Evolutionary conservation across 2,888 invertebrate species (phyloP), one percentile per base, ranked within the genome.

Genomic region (Ochlodes sylvanus): DNA sequence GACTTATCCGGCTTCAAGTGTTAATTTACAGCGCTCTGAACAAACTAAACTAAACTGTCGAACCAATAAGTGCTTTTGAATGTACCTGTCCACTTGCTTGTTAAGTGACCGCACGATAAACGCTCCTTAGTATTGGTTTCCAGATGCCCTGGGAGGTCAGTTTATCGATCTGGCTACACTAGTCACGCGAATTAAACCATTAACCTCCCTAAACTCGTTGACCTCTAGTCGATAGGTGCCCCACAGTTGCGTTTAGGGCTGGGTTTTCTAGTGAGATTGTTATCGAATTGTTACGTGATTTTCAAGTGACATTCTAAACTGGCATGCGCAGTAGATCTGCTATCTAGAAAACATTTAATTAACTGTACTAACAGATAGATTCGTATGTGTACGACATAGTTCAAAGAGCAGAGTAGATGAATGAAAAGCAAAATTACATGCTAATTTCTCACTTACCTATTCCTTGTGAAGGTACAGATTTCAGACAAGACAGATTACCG

Each of bases 131-230:
- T 56, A 57, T 47, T 57, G 32, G 44, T 57, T 44, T 55, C 66
- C 42, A 67, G 66, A 60, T 60, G 60, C 60, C 60, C 66, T 44
- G 15, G 32, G 34, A 62, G 67, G 67, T 67, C 67, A 62, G 47
- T 54, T 47, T 47, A 67, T 67, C 67, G 67, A 61, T 47, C 66
- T 32, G 27, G 15, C 41, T 34, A 32, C 50, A 52, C 44, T 55
- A 61, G 67, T 67, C 67, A 67, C 61, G 67, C 67, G 67, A 67
- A 67, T 67, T 67, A 67, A 67, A 67, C 67, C 44, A 67, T 67
- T 67, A 55, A 54, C 67, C 67, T 55, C 34, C 67, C 60, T 61
- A 67, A 67, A 61, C 67, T 67, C 19, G 44, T 47, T 61, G 67
- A 67, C 67, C 67, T 54, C 66, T 17, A 55, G 61, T 55, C 44